A percentile compares a stretch with the other conserved stretches of the same genome.
These are phyloP conservation scores for Hemiprocne comata DNA, from an alignment of 2,113 vertebrate species.

Conservation along the genomic window DNA sequence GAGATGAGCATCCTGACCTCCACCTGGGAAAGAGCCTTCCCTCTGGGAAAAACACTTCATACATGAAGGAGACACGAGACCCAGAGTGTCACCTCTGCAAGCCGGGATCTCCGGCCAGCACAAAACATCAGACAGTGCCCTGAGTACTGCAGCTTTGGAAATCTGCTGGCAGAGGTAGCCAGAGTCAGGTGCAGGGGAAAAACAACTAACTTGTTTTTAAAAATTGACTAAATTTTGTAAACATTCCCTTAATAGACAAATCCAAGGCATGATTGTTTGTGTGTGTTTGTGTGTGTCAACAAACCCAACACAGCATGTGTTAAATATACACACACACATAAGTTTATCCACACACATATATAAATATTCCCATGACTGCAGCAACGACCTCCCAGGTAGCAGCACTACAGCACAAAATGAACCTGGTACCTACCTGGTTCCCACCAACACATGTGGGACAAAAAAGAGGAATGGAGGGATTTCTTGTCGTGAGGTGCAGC, in stretches of 20 bases:
- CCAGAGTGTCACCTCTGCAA: neutral
- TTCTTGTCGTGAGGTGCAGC: neutral
- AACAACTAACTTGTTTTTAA: rapidly evolving
- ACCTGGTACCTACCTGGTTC: rapidly evolving
- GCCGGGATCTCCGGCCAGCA: neutral
- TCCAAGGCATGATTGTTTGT: neutral
- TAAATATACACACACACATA: neutral
- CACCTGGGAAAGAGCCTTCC: neutral
- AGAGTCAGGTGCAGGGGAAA: neutral
- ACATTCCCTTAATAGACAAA: neutral
- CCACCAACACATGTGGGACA: rapidly evolving
- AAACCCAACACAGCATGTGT: neutral
- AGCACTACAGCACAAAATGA: neutral
- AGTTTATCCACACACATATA: neutral
- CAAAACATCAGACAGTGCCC: neutral
- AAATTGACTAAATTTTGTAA: neutral
- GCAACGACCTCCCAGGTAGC: neutral
- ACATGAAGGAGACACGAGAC: neutral
- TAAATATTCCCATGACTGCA: neutral
- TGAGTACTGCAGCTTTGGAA: rapidly evolving
- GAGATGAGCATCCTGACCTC: neutral
- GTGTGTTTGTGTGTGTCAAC: neutral
- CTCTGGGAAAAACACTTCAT: rapidly evolving
- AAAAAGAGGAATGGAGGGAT: neutral
- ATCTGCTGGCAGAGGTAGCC: neutral